phyloP scores from a whole-genome alignment of 2,113 vertebrate species.

The Petroica traversi region DNA sequence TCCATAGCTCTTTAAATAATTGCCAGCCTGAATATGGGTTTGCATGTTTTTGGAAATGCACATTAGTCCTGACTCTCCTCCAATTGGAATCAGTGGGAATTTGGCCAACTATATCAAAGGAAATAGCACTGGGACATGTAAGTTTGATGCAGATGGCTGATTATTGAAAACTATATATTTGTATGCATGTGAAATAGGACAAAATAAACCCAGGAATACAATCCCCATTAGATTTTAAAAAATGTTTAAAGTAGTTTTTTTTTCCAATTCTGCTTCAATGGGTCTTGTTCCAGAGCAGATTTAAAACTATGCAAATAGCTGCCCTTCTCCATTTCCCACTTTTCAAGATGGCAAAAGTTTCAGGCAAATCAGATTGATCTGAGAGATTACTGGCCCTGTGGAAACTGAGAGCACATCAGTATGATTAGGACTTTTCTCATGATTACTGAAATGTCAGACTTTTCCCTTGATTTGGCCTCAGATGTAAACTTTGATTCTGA shows the following conservation, averaged over 20 bases:
- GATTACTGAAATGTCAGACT: slow-evolving; percentile 3
- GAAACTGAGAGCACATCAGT: neutral
- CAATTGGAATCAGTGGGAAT: slow-evolving; percentile 12
- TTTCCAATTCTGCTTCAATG: neutral
- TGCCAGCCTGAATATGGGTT: neutral
- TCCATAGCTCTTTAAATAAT: neutral
- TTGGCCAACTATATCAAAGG: slow-evolving; percentile 19
- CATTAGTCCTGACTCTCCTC: slow-evolving; percentile 1
- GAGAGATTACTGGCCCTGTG: neutral
- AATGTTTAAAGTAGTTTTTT: neutral
- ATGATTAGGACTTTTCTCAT: neutral
- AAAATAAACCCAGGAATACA: neutral
- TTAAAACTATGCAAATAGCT: neutral
- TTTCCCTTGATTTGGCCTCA: neutral
- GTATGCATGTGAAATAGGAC: neutral
- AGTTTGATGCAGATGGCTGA: slow-evolving; percentile 22
- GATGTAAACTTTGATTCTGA: slow-evolving; percentile 23
- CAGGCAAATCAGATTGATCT: slow-evolving; percentile 18
- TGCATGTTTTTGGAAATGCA: neutral
- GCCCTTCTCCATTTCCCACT: neutral
- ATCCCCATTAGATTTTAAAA: neutral
- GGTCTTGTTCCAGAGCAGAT: neutral
- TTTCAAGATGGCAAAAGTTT: neutral
- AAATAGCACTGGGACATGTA: neutral
- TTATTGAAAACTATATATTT: slow-evolving; percentile 19